Percentiles rank a stretch among this genome's conserved stretches.
Evolutionary conservation across 2,113 vertebrate species (phyloP).

Genomic region (Notarius lentiginosus): DNA sequence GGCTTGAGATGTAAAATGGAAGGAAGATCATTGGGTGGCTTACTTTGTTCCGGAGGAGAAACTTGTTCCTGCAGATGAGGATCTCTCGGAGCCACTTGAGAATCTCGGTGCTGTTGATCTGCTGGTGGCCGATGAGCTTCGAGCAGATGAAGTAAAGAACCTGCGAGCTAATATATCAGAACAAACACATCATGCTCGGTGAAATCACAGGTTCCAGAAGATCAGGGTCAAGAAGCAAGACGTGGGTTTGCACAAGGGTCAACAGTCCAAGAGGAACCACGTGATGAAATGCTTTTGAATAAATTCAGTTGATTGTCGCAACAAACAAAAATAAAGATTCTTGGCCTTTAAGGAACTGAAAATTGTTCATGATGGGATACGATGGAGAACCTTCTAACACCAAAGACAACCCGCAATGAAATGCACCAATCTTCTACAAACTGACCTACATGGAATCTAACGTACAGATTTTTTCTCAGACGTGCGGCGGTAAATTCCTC

Average conservation of each 20-base stretch:
- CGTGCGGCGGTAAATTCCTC: background rate
- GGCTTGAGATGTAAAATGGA: background rate
- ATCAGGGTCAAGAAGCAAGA: background rate
- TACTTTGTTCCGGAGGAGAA: slow-evolving; percentile 96
- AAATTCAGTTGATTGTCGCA: background rate
- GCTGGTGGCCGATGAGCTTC: slow-evolving; percentile 89
- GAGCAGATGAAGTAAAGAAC: slow-evolving; percentile 94
- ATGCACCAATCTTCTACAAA: background rate
- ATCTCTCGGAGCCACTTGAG: slow-evolving; percentile 97
- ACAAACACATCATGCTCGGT: background rate
- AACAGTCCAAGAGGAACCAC: background rate
- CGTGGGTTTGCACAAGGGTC: background rate
- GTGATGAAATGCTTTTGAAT: background rate
- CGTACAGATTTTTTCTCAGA: background rate
- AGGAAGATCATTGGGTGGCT: background rate
- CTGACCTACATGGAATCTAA: too few species aligned
- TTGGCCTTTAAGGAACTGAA: background rate
- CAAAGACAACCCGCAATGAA: background rate
- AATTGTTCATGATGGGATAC: background rate
- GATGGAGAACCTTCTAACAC: too few species aligned
- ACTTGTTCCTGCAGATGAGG: slow-evolving; percentile 97
- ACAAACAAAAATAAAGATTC: background rate
- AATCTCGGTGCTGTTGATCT: slow-evolving; percentile 95
- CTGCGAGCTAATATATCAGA: slow-evolving; percentile 81
- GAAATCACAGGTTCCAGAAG: slow-evolving; percentile 31